phyloP scores from a whole-genome alignment of 2,113 vertebrate species.

The Monarcha castaneiventris region DNA sequence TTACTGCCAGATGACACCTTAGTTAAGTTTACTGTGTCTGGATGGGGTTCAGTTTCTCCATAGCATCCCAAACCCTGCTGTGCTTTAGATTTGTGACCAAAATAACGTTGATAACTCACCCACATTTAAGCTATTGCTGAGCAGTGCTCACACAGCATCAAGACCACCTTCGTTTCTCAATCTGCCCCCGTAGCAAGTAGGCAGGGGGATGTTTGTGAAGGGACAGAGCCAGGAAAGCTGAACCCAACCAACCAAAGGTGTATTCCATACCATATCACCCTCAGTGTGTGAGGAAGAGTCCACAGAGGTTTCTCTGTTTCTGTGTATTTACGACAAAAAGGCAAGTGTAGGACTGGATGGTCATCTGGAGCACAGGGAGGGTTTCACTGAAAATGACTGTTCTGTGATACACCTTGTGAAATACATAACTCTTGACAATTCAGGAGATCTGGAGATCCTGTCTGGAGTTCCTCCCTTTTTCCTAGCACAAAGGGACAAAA shows the following conservation, averaged over 20 bases:
- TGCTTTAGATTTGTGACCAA: neutral
- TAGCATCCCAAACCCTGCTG: neutral
- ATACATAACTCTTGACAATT: neutral
- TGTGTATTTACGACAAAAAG: neutral
- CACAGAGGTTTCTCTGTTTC: neutral
- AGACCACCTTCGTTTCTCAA: neutral
- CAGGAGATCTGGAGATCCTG: neutral
- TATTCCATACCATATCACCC: neutral
- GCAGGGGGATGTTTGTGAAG: neutral
- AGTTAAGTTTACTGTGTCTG: neutral
- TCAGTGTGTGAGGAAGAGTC: neutral
- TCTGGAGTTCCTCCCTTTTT: neutral
- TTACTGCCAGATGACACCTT: neutral
- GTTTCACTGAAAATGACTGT: neutral
- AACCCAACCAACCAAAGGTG: neutral
- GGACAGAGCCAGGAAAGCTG: neutral
- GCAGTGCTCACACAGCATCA: neutral
- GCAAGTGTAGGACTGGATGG: neutral
- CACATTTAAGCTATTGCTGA: neutral
- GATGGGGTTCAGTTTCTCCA: neutral
- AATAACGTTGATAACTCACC: neutral
- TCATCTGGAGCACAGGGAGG: neutral
- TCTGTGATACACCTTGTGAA: neutral
- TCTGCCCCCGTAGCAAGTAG: neutral
- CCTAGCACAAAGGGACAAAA: neutral